Base-by-base conservation (phyloP, 2,113 vertebrate species). In the Cranoglanis bouderius region DNA sequence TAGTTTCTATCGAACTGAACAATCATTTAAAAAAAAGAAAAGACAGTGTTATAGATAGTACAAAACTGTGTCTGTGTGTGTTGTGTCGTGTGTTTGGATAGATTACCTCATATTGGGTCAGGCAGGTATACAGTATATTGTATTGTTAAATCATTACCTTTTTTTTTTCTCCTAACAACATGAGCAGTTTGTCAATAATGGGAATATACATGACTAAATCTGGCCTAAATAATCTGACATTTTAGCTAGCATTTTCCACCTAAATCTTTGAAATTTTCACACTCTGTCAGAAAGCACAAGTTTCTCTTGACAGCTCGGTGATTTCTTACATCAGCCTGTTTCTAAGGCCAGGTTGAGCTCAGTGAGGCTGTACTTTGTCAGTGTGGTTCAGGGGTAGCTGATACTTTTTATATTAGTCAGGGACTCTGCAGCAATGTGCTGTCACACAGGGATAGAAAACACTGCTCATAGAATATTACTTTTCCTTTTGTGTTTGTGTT, bases 251-350 rank as follows among this genome's bases (percentile, higher is more conserved):
- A 32, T 80, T 51, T 53, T 38, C 49, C 16, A 19, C 29, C 6
- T 80, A 80, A 80, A 80, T 80, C 16, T 80, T 18, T 32, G 4
- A 74, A 77, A 77, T 26, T 3, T 46, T 29, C 43, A 13, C 43
- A 16, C 10, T 40, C 10, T 53, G 13, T 78, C 43, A 78, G 43
- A 51, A 40, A 80, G 46, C 6, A n/a, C 77, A 53, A 29, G 14
- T 81, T 53, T 32, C 14, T 81, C 29, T 53, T 2, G n/a, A 46
- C 49, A 81, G 14, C 24, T 83, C 16, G 0, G 55, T 43, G 81
- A 83, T 83, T 43, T 83, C 81, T 83, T 83, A 83, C 81, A 59
- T 83, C 81, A 83, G 81, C 35, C 55, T 26, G 35, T 29, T 61
- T 83, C 35, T 26, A 43, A 83, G 81, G n/a, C 81, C 81, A 83